These are phyloP conservation scores for Sebastes goodei DNA, from an alignment of 2,797 vertebrate genomes.

Conservation along the genomic window DNA sequence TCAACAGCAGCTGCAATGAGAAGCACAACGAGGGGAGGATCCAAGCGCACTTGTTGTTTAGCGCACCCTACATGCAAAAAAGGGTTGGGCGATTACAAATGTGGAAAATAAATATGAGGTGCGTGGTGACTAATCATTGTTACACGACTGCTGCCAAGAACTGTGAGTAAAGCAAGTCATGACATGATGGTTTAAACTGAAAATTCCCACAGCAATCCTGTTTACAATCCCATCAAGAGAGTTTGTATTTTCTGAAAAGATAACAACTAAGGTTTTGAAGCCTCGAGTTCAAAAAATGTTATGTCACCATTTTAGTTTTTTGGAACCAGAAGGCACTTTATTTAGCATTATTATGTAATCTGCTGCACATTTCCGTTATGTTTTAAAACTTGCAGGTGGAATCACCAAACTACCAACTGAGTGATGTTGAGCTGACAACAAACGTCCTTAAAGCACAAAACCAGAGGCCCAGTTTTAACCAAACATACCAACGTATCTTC, in stretches of 20 bases:
- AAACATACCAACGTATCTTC: neutral
- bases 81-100: neutral
- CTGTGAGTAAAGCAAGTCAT: neutral
- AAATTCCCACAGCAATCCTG: neutral
- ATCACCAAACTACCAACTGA: neutral
- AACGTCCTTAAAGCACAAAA: neutral
- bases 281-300: too few relatives aligned
- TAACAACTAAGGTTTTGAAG: too few relatives aligned
- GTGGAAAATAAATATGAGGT: conserved; percentile 16
- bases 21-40: neutral
- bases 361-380: neutral
- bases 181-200: neutral
- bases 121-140: conserved; percentile 14
- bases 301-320: too few relatives aligned
- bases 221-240: neutral
- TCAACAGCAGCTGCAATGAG: conserved; percentile 3
- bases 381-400: neutral
- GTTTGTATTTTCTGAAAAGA: neutral
- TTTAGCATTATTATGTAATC: neutral
- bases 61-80: neutral
- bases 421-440: neutral
- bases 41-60: neutral
- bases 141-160: neutral
- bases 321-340: too few relatives aligned
- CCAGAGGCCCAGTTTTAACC: neutral